Evolutionary conservation across 2,888 invertebrate genomes (phyloP).

Genomic region (Cantharis lateralis): DNA sequence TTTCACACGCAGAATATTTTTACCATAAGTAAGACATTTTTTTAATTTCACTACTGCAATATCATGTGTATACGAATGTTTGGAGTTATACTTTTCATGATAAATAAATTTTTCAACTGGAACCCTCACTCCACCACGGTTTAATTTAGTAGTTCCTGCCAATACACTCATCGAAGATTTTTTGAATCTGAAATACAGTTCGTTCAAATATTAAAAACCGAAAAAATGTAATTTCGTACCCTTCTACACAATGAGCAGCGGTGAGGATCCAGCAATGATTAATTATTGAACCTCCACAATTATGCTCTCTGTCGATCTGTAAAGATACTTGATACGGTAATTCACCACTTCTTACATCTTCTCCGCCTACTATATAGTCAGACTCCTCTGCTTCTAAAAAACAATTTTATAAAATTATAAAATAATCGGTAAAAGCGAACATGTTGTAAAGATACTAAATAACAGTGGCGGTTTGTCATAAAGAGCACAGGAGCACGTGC

Average conservation of each 20-base stretch:
- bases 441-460: too few relatives aligned
- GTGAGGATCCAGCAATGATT: not conserved
- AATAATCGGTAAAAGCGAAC: too few relatives aligned
- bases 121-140: not conserved
- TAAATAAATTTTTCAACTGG: not conserved
- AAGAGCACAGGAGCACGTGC: too few relatives aligned
- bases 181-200: too few relatives aligned
- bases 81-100: too few relatives aligned
- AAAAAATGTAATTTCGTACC: too few relatives aligned
- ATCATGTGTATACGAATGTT: not conserved
- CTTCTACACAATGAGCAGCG: not conserved
- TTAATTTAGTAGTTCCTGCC: not conserved
- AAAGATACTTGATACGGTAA: not conserved
- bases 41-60: not conserved
- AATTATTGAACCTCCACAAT: not conserved
- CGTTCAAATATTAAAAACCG: too few relatives aligned
- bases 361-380: not conserved
- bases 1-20: not conserved
- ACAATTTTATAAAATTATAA: too few relatives aligned
- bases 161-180: not conserved
- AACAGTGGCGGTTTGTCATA: too few relatives aligned
- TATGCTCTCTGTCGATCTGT: not conserved
- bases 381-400: not conserved
- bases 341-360: too few relatives aligned
- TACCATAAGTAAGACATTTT: not conserved